Conservation (phyloP, 1,140 invertebrate species). For the honey bee (Apis mellifera) region Amel_HAv3.1 CM009931.2:23822001-23822500, state of each 20-base stretch:
- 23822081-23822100: slow-evolving; percentile 53
- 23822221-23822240: background rate
- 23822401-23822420: too few relatives aligned
- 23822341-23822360: too few relatives aligned
- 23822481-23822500: too few relatives aligned
- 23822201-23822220: too few relatives aligned
- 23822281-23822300: too few relatives aligned
- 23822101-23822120: slow-evolving; percentile 21
- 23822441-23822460: too few relatives aligned
- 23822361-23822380: too few relatives aligned
- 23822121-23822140: background rate
- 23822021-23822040: slow-evolving; percentile 44
- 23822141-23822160: background rate
- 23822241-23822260: background rate
- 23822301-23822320: too few relatives aligned
- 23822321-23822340: too few relatives aligned
- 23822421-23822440: too few relatives aligned
- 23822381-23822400: too few relatives aligned
- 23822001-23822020: background rate
- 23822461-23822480: too few relatives aligned
- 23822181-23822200: background rate
- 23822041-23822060: slow-evolving; percentile 53
- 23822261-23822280: background rate
- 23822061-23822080: background rate
- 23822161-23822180: background rate